Base-by-base conservation (phyloP, 2,113 vertebrate genomes). In the Antechinus flavipes region DNA sequence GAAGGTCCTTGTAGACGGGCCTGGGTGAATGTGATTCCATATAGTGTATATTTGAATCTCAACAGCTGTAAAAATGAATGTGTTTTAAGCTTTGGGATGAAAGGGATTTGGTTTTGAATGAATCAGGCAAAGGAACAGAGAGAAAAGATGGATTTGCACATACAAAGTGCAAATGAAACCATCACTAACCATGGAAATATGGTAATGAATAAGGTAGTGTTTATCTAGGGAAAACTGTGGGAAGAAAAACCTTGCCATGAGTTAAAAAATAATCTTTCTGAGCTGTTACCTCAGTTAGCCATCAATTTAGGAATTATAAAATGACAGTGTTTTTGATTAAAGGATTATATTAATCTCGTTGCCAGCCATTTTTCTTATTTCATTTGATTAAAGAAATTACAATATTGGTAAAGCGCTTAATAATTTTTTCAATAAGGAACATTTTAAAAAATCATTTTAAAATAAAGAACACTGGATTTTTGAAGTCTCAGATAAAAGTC, bases 361-460 rank as follows among this genome's bases (percentile, higher is more conserved):
- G 90, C 47, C 23, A 16, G 14, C 3, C 49, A 52, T 49, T 90
- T 90, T 52, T 90, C 68, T 84, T 84, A 42, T 6, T 50, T 90
- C 27, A 90, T 50, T 47, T 90, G 46, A 90, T 90, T 90, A 50
- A 90, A 90, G 10, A 52, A 50, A 50, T 50, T 49, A 24, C 7
- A 14, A 90, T 50, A 6, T 25, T 30, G 90, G 24, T 26, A 50
- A 90, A 49, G 25, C 90, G 30, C 27, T 90, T 90, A 50, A 50
- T 90, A 50, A 90, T 90, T 25, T 52, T 90, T 30, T 90, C 47
- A 50, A 30, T 30, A 5, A 90, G 3, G 3, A 52, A 49, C 54
- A 92, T 47, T 95, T 95, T 25, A 27, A 24, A 90, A 91, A 91
- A 56, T 92, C 8, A 91, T 52, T 95, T 95, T 92, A 93, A 61